Evolutionary conservation across 2,113 vertebrate genomes (phyloP).

Genomic region (Tupaia tana): DNA sequence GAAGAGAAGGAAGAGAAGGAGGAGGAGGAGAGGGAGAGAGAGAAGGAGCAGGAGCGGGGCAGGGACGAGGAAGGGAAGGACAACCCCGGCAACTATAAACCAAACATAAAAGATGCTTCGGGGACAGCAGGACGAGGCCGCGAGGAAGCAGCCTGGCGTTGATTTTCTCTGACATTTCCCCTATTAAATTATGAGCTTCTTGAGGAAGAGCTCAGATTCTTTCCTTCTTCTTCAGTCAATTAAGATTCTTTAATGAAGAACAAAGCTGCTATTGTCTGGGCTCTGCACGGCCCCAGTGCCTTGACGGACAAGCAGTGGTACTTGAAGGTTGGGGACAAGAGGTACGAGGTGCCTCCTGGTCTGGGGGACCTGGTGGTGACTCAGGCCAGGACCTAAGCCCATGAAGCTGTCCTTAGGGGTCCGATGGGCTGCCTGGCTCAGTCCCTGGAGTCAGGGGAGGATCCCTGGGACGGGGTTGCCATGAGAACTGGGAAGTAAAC

Average conservation of each 20-base stretch:
- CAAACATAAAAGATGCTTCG: conserved; percentile 89
- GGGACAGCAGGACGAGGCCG: conserved; percentile 84
- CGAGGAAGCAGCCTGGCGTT: conserved; percentile 83
- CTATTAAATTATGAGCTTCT: conserved; percentile 89
- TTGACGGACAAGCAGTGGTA: conserved; percentile 63
- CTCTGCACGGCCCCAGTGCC: conserved; percentile 50
- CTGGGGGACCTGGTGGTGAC: not conserved
- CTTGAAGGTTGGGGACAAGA: not conserved
- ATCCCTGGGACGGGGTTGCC: not conserved
- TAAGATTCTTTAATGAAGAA: conserved; percentile 84
- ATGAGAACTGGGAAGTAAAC: not conserved
- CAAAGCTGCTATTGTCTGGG: conserved; percentile 83
- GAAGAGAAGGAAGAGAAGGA: conserved; percentile 62
- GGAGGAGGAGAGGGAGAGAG: not conserved
- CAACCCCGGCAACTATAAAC: conserved; percentile 83
- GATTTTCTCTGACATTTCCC: conserved; percentile 88
- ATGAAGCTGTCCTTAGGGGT: not conserved
- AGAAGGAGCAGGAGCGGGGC: conserved; percentile 49
- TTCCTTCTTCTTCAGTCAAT: conserved; percentile 77
- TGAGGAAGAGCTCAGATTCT: conserved; percentile 82
- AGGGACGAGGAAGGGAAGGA: not conserved
- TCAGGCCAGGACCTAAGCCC: not conserved
- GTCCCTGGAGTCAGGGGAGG: not conserved
- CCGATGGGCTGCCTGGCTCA: not conserved
- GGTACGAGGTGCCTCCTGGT: not conserved